Conservation (phyloP, 30 jellyfish, hydroid and myxozoan species). For the Chironex yamaguchii region DNA sequence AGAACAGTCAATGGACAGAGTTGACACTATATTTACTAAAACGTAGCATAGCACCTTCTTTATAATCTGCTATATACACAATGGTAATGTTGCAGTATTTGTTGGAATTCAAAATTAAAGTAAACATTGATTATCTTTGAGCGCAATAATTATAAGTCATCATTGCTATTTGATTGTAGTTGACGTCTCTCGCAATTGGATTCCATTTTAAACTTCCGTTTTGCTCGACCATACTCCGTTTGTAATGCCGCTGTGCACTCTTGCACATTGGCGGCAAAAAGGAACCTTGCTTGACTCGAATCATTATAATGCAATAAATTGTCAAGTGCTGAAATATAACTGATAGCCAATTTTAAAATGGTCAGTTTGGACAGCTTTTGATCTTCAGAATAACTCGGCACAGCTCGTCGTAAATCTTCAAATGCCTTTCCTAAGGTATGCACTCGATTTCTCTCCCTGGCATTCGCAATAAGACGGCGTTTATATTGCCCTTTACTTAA, state of each 20-base stretch:
- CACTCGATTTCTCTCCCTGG: conserved; percentile 94
- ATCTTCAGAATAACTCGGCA: conserved; percentile 89
- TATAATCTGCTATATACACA: no score
- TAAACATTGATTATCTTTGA: no score
- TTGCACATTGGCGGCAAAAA: conserved; percentile 78
- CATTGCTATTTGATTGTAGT: no score
- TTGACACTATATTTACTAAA: no score
- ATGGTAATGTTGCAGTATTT: no score
- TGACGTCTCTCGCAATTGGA: not conserved
- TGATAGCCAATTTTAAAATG: conserved; percentile 81
- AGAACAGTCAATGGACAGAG: no score
- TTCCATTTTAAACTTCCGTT: conserved; percentile 5
- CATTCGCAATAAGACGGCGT: conserved; percentile 88
- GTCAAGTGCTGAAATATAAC: conserved; percentile 83
- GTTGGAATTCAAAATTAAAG: no score
- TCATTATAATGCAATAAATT: conserved; percentile 46
- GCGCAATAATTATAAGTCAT: no score
- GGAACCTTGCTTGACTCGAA: conserved; percentile 15
- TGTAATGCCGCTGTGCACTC: conserved; percentile 85
- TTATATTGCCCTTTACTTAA: not conserved
- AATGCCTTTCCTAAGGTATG: conserved; percentile 91
- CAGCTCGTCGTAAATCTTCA: conserved; percentile 73
- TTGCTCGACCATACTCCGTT: conserved; percentile 93
- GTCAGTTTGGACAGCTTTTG: conserved; percentile 92
- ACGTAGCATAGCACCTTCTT: no score